A percentile compares a stretch with the other conserved stretches of the same genome.
These are phyloP conservation scores for Sisyra nigra DNA, from an alignment of 2,888 invertebrate species.

Conservation along the genomic window DNA sequence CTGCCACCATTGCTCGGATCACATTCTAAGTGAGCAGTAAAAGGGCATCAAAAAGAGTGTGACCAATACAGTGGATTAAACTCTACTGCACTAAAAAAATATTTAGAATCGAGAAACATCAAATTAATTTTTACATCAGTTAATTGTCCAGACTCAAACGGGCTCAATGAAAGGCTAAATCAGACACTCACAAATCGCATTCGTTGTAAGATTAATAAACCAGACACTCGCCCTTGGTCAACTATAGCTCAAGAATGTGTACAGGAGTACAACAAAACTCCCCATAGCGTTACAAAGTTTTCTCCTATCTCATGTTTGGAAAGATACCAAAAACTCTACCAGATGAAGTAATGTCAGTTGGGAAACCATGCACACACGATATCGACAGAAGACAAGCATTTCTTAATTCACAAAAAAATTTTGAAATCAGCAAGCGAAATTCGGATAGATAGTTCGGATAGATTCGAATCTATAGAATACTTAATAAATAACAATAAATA, in stretches of 20 bases:
- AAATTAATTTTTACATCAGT: slow-evolving; percentile 14
- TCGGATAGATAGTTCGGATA: no score
- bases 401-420: background rate
- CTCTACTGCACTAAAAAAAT: slow-evolving; percentile 14
- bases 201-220: slow-evolving; percentile 12
- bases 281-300: slow-evolving; percentile 13
- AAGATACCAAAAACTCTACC: background rate
- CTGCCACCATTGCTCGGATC: no score
- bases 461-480: no score
- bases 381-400: slow-evolving; percentile 6
- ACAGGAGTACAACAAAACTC: slow-evolving; percentile 14
- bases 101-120: slow-evolving; percentile 12
- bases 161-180: slow-evolving; percentile 13
- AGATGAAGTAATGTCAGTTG: background rate
- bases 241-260: slow-evolving; percentile 12
- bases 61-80: slow-evolving; percentile 16
- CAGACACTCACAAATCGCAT: slow-evolving; percentile 14
- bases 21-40: no score
- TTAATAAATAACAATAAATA: no score
- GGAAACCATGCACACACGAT: background rate
- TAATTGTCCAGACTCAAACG: slow-evolving; percentile 14
- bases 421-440: slow-evolving; percentile 9
- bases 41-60: no score
- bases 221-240: slow-evolving; percentile 10
- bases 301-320: slow-evolving; percentile 8